A percentile compares a stretch with the other conserved stretches of the same genome.
Conservation (phyloP, 2,113 vertebrate genomes). For the crab-eating macaque (Macaca fascicularis) region DNA sequence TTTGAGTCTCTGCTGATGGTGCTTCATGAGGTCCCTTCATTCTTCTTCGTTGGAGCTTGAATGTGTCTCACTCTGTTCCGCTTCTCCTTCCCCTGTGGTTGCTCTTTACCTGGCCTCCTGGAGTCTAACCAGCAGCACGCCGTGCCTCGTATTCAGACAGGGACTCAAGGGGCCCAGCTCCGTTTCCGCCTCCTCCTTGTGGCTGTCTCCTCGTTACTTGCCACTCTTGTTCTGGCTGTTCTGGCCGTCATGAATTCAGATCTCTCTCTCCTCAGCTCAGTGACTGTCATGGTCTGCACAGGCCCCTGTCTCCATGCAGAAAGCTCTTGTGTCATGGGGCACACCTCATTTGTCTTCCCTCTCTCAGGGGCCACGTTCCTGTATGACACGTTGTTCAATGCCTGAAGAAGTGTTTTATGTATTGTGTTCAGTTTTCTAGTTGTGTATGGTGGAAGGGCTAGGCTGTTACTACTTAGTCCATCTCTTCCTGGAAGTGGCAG, state of each 20-base stretch:
- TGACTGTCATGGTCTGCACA: too few species aligned
- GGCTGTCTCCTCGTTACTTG: background rate
- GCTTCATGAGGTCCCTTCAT: background rate
- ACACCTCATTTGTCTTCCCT: background rate
- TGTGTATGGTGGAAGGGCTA: background rate
- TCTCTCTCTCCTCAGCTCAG: background rate
- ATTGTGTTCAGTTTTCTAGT: background rate
- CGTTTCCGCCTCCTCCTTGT: background rate
- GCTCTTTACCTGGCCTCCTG: background rate
- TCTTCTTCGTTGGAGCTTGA: background rate
- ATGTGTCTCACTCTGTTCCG: background rate
- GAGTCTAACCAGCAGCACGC: accelerated
- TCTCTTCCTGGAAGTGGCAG: background rate
- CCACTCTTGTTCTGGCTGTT: background rate
- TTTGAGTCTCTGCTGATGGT: background rate
- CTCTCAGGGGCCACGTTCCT: background rate
- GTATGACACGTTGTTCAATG: too few species aligned
- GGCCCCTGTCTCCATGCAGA: background rate
- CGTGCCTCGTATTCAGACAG: background rate
- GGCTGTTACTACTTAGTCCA: background rate
- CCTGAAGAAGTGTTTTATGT: background rate
- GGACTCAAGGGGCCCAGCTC: accelerated
- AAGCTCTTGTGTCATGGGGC: background rate
- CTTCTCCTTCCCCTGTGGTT: background rate
- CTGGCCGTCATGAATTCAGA: accelerated